Conservation (phyloP, 2,797 vertebrate genomes). For the Megalops cyprinoides region DNA sequence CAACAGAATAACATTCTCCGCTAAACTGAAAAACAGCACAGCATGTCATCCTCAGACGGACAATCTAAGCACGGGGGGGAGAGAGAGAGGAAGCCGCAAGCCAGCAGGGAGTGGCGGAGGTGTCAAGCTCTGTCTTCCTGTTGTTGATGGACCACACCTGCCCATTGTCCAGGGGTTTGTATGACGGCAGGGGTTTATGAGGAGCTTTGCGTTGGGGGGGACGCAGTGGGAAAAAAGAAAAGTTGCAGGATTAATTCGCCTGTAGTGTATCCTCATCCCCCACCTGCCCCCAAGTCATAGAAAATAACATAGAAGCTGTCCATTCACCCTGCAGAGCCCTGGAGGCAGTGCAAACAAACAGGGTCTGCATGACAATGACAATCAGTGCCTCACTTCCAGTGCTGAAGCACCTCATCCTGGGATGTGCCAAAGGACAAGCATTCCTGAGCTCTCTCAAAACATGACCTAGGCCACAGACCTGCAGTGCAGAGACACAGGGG, state of each 20-base stretch:
- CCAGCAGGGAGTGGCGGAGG: slow-evolving; percentile 63
- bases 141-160: slow-evolving; percentile 76
- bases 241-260: neutral
- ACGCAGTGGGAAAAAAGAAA: too few species aligned
- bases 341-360: too few species aligned
- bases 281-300: too few species aligned
- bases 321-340: too few species aligned
- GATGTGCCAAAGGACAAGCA: neutral
- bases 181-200: neutral
- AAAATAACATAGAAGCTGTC: too few species aligned
- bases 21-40: neutral
- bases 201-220: slow-evolving; percentile 17
- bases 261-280: too few species aligned
- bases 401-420: too few species aligned
- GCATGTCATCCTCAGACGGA: neutral
- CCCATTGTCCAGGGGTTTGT: slow-evolving; percentile 56
- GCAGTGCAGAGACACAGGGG: slow-evolving; percentile 2
- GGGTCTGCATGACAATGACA: too few species aligned
- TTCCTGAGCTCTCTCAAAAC: neutral
- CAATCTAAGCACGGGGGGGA: slow-evolving; percentile 7
- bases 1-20: slow-evolving; percentile 15
- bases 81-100: slow-evolving; percentile 61
- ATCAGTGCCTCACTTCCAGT: too few species aligned
- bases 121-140: slow-evolving; percentile 74
- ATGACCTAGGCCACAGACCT: neutral